Evolutionary conservation across 2,888 invertebrate genomes (phyloP), one percentile per base, ranked within the genome.

Genomic region (Pseudolycoriella hygida): DNA sequence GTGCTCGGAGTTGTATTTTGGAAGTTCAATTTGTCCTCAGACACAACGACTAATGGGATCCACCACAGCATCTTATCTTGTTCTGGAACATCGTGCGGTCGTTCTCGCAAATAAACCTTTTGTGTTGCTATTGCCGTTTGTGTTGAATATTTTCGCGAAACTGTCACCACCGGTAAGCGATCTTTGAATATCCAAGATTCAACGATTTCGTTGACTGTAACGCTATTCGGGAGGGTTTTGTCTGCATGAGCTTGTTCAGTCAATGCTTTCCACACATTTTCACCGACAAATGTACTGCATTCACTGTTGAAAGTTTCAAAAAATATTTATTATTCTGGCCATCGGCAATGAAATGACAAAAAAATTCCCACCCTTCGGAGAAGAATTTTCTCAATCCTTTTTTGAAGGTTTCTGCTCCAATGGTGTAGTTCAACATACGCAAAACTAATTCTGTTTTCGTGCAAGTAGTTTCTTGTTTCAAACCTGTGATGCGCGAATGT

Each of bases 371-470:
- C 73, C 74, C 72, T 49, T 75, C 71, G 8, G 71, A 67, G 56
- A 86, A 70, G 56, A 85, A 82, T 53, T 71, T 72, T 53, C 74
- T 71, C 46, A 86, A 60, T 2, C 85, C 88, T 40, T 72, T 72
- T 56, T 72, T 76, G 60, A 94, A 88, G 0, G 80, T 76, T 1
- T 72, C 68, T 46, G 76, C 77, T 3, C 89, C 87, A 6, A 92
- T 67, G 1, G 87, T 86, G 53, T 80, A 81, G 58, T 87, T 82
- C 57, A 94, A 74, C 92, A 93, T 94, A 20, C 92, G 71, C 60
- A 94, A 84, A 10, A 92, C 68, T 31, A 85, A 62, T 57, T 83
- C 83, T 2, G 79, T 81, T 66, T 84, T 83, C 3, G 77, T 76
- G 30, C 78, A 77, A 1, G 75, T 72, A 0, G 80, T 80, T 59